Evolutionary conservation across 2,113 vertebrate genomes (phyloP).

Genomic region (Arothron firmamentum): DNA sequence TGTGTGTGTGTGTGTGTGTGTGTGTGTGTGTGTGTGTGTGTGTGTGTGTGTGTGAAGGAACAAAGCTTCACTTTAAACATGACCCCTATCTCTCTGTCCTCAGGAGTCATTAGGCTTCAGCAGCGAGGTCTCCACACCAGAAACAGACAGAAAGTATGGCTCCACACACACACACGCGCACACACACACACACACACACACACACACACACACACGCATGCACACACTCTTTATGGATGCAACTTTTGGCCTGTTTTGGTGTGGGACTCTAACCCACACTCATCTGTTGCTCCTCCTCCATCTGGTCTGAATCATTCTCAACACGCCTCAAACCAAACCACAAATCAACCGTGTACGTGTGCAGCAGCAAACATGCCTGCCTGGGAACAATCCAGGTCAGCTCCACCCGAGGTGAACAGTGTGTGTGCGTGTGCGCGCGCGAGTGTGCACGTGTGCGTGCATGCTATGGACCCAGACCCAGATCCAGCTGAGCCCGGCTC

Average conservation of each 20-base stretch:
- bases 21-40: no score
- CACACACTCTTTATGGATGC: neutral
- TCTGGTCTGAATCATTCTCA: slow-evolving; percentile 44
- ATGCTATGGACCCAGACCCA: neutral
- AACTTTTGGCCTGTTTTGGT: neutral
- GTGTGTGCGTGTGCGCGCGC: neutral
- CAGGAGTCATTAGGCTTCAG: slow-evolving; percentile 92
- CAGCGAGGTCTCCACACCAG: slow-evolving; percentile 87
- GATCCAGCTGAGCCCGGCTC: neutral
- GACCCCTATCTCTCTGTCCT: slow-evolving; percentile 24
- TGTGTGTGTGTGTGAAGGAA: no score
- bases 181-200: neutral
- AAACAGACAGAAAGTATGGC: slow-evolving; percentile 93
- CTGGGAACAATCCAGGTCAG: slow-evolving; percentile 3
- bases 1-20: no score
- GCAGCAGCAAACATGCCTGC: slow-evolving; percentile 2
- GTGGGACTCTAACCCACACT: slow-evolving; percentile 17
- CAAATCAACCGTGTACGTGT: slow-evolving; percentile 13
- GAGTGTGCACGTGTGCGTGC: neutral
- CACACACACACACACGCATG: neutral
- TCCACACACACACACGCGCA: neutral
- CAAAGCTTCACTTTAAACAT: neutral
- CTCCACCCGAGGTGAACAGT: slow-evolving; percentile 4
- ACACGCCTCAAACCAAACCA: slow-evolving; percentile 10
- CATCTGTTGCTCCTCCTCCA: slow-evolving; percentile 18